Evolutionary conservation across 1,140 invertebrate species (phyloP), one percentile per base, ranked within the genome.

Genomic region (Scaptomyza graminum): DNA sequence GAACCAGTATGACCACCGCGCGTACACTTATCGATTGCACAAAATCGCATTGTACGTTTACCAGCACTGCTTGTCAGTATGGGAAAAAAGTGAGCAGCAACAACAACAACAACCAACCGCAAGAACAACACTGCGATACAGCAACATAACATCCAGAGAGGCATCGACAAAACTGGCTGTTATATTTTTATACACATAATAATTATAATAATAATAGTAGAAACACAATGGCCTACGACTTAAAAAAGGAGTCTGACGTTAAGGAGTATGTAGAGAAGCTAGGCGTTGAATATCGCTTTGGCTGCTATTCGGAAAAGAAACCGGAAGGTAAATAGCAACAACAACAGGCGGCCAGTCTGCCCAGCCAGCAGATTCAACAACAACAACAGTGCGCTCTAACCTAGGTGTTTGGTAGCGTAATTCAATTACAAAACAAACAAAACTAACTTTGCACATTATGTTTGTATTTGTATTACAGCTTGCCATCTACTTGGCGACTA

Each of bases 401-500:
- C 82, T 85, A 71, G 37, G 68, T 71, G 75, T 69, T 67, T 60
- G 46, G 8, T 55, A 13, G 43, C 46, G 49, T 60, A 73, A 70
- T 76, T 37, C 18, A 74, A 69, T 79, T 84, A 79, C 68, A 76
- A 84, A 76, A 76, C 65, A n/a, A n/a, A n/a, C n/a, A 28, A 43
- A 61, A 39, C 39, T 13, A 44, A 41, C 37, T 22, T 7, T 60
- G n/a, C 31, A 34, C 7, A n/a, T n/a, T n/a, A 18, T 15, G 61
- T 22, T 7, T 6, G 1, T 22, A 22, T 3, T 22, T 6, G 22
- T 47, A 15, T 82, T 62, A 9, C 61, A 97, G 97, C 95, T n/a
- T 99, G 97, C 91, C 97, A 98, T 92, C 92, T 98, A 44, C 92
- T 98, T 2, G 97, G 95, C 0, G 97, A 98, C 92, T 98, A 96